Percentiles rank a stretch among this genome's conserved stretches.
Evolutionary conservation across 2,888 invertebrate species (phyloP).

Genomic region (Tinea trinotella): DNA sequence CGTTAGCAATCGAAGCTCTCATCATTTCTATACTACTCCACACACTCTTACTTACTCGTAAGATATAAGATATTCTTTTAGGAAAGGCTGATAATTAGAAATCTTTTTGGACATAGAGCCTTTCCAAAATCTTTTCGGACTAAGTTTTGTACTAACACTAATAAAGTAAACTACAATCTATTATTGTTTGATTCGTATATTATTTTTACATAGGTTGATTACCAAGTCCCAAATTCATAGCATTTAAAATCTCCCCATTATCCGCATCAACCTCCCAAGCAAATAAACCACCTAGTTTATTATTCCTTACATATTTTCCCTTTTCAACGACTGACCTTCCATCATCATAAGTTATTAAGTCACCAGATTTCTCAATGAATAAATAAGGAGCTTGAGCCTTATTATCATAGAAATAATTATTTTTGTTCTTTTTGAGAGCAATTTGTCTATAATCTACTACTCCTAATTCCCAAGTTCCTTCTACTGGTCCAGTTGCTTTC

Average conservation of each 20-base stretch:
- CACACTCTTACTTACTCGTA: too few species aligned
- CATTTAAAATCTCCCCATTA: constrained; percentile 59
- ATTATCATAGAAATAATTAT: constrained; percentile 58
- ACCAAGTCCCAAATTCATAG: constrained; percentile 62
- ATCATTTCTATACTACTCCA: too few species aligned
- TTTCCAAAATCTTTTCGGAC: too few species aligned
- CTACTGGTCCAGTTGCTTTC: constrained; percentile 54
- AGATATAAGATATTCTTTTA: too few species aligned
- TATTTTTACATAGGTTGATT: constrained; percentile 34
- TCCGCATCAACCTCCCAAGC: constrained; percentile 66
- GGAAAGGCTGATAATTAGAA: too few species aligned
- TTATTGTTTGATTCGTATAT: background rate
- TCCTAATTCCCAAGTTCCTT: constrained; percentile 64
- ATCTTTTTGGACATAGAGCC: too few species aligned
- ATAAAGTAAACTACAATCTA: too few species aligned
- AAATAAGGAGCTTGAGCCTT: constrained; percentile 62
- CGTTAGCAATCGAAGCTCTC: too few species aligned
- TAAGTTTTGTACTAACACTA: too few species aligned
- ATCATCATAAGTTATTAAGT: constrained; percentile 59
- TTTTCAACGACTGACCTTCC: constrained; percentile 60
- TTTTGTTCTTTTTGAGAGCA: constrained; percentile 47
- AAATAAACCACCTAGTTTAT: constrained; percentile 58
- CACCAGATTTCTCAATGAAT: constrained; percentile 52
- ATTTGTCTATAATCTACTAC: constrained; percentile 63
- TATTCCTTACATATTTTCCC: constrained; percentile 60